phyloP scores from a whole-genome alignment of 2,888 invertebrate species.

The Hymenopus coronatus region DNA sequence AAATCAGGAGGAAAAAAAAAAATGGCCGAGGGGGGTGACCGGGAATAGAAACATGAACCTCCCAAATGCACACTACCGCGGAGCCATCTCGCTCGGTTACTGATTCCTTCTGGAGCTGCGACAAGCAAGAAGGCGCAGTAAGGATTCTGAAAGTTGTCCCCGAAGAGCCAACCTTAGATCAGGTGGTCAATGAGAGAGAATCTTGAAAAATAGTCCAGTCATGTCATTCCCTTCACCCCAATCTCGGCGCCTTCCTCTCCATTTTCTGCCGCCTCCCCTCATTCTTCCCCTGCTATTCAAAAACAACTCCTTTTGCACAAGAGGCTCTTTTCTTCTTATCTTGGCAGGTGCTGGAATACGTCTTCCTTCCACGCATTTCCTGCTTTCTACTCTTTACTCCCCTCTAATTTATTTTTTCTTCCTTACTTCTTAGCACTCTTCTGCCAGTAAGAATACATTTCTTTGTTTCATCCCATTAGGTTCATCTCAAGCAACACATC shows the following conservation, averaged over 20 bases:
- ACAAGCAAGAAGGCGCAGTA: too few species aligned
- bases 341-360: background rate
- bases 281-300: background rate
- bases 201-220: constrained; percentile 2
- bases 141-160: background rate
- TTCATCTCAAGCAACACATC: too few species aligned
- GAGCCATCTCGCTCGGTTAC: too few species aligned
- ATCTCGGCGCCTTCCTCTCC: background rate
- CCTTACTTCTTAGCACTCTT: background rate
- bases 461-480: background rate
- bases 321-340: background rate
- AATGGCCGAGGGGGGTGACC: too few species aligned
- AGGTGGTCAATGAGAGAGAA: background rate
- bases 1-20: too few species aligned
- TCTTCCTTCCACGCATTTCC: background rate
- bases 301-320: background rate
- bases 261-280: background rate
- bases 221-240: background rate
- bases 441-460: background rate
- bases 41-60: too few species aligned
- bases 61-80: too few species aligned
- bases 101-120: too few species aligned
- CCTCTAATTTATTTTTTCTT: background rate
- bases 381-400: background rate
- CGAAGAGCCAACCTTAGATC: background rate